Conservation (phyloP, 2,113 vertebrate species). For the Synchiropus splendidus region DNA sequence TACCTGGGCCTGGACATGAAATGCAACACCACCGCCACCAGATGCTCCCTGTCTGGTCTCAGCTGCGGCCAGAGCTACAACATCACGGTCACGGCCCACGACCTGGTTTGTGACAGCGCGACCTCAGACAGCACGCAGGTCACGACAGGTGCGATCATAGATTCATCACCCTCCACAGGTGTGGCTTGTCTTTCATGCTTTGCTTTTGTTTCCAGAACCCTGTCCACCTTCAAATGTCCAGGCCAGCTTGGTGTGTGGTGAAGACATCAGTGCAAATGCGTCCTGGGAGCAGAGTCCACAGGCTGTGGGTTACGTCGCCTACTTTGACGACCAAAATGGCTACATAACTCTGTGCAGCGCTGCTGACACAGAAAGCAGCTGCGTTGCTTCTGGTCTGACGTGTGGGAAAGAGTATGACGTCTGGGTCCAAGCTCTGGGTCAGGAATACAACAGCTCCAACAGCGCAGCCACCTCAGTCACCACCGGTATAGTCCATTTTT, state of each 20-base stretch:
- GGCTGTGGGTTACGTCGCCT: conserved; percentile 45
- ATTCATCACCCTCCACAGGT: not conserved
- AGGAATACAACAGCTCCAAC: conserved; percentile 47
- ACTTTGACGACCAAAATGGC: conserved; percentile 25
- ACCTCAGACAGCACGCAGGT: conserved; percentile 18
- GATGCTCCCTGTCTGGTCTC: conserved; percentile 40
- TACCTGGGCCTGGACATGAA: conserved; percentile 14
- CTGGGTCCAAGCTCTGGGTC: conserved; percentile 48
- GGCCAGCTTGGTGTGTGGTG: conserved; percentile 38
- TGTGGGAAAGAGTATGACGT: conserved; percentile 52
- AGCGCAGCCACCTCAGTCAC: conserved; percentile 30
- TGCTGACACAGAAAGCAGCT: conserved; percentile 11
- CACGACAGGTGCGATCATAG: conserved; percentile 45
- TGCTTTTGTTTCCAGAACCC: conserved; percentile 47
- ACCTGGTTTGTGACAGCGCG: conserved; percentile 36
- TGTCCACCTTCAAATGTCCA: conserved; percentile 49
- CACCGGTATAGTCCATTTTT: conserved; percentile 42
- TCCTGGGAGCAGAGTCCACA: conserved; percentile 52
- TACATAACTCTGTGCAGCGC: conserved; percentile 21
- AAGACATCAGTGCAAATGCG: conserved; percentile 23
- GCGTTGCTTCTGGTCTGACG: conserved; percentile 33
- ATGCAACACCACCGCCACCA: conserved; percentile 37
- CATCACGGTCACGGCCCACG: conserved; percentile 46
- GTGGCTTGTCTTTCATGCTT: not conserved
- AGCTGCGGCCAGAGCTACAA: conserved; percentile 55